These are phyloP conservation scores for Sebastes miniatus DNA, from an alignment of 2,797 vertebrate species.

Conservation along the genomic window DNA sequence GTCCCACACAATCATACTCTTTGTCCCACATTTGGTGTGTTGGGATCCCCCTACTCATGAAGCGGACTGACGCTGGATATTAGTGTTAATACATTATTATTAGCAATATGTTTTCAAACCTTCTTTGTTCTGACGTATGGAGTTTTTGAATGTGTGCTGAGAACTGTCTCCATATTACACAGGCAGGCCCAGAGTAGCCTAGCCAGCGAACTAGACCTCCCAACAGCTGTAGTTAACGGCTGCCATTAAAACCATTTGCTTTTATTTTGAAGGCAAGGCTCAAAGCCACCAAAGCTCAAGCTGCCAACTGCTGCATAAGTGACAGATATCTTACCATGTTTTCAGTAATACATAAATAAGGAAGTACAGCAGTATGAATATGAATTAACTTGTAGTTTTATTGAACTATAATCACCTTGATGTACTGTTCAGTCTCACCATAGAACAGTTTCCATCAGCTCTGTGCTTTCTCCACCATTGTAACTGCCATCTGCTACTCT, in stretches of 20 bases:
- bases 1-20: too few species aligned
- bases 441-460: conserved; percentile 2
- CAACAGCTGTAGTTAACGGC: neutral
- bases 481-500: neutral
- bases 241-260: neutral
- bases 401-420: neutral
- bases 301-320: accelerated
- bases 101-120: neutral
- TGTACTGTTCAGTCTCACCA: neutral
- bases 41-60: neutral
- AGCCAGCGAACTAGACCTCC: neutral
- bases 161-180: neutral
- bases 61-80: neutral
- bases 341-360: neutral
- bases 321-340: neutral
- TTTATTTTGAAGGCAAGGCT: conserved; percentile 51
- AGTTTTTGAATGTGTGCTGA: neutral
- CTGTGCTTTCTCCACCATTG: neutral
- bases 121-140: neutral
- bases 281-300: neutral
- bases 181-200: neutral
- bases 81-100: neutral
- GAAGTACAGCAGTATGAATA: neutral
- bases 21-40: too few species aligned
- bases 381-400: neutral